Conservation (phyloP, 2,888 invertebrate genomes). For the Ennomos quercinarius region DNA sequence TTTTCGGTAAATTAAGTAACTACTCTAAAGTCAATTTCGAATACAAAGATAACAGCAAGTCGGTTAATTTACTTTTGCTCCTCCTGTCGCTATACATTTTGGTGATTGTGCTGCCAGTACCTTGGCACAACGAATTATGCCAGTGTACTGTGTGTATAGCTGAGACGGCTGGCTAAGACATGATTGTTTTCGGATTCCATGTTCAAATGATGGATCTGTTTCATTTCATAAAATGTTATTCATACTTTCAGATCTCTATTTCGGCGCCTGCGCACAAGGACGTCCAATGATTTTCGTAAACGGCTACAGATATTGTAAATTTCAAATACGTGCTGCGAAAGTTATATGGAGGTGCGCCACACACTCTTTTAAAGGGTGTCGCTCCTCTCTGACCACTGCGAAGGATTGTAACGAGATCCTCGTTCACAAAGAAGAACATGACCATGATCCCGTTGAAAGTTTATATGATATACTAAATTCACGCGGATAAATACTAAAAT, state of each 20-base stretch:
- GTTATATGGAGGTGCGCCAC: conserved; percentile 22
- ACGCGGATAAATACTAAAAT: background rate
- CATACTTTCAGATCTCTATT: background rate
- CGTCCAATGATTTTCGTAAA: conserved; percentile 1
- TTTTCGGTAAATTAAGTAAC: too few species aligned
- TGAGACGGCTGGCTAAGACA: too few species aligned
- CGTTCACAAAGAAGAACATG: conserved; percentile 33
- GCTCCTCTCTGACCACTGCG: conserved; percentile 14
- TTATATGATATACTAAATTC: too few species aligned
- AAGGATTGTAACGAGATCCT: conserved; percentile 8
- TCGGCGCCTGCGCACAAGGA: background rate
- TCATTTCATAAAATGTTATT: background rate
- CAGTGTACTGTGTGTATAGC: too few species aligned
- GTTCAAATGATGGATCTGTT: background rate
- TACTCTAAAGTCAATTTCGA: too few species aligned
- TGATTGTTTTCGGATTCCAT: too few species aligned
- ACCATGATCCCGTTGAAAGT: conserved; percentile 32
- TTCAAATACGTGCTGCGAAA: background rate
- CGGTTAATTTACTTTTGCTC: too few species aligned
- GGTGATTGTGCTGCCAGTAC: too few species aligned
- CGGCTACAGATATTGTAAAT: conserved; percentile 8
- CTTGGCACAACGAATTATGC: too few species aligned
- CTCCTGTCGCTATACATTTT: too few species aligned
- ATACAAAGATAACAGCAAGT: too few species aligned
- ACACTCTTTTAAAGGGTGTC: conserved; percentile 14